Percentiles rank a stretch among this genome's conserved stretches.
Conservation (phyloP, 2,113 vertebrate species). For the Tachuris rubrigastra region DNA sequence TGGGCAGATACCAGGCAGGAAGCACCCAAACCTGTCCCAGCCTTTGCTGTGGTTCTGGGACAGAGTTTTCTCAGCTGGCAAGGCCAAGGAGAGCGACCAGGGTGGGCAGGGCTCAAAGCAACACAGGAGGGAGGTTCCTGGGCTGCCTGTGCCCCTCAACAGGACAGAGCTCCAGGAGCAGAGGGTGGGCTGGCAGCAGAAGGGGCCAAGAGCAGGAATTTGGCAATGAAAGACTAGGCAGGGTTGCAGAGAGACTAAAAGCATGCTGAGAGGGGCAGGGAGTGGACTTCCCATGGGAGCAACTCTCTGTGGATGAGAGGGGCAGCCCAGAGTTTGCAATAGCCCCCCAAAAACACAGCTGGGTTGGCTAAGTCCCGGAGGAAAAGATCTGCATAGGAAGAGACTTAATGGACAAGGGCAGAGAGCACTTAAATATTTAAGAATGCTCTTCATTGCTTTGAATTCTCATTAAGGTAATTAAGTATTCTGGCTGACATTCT, state of each 20-base stretch:
- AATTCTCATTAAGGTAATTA: constrained; percentile 54
- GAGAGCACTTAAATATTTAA: constrained; percentile 39
- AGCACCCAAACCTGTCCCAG: background rate
- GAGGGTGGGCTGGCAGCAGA: background rate
- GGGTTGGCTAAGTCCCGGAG: background rate
- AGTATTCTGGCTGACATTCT: constrained; percentile 17
- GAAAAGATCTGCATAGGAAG: background rate
- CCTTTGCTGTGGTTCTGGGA: background rate
- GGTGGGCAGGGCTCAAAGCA: background rate
- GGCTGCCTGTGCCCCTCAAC: background rate
- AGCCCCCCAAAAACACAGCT: background rate
- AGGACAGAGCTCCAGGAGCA: rapidly evolving
- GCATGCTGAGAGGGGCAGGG: background rate
- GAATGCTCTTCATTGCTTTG: background rate
- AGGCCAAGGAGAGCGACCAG: background rate
- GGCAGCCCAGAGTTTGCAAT: background rate
- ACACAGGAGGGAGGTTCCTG: background rate
- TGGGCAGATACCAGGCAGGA: background rate
- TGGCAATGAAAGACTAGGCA: background rate
- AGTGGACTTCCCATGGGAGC: background rate
- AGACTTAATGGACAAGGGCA: constrained; percentile 19
- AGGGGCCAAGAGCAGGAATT: background rate
- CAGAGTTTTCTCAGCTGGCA: background rate
- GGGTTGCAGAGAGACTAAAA: background rate
- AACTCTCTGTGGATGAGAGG: background rate